Percentiles rank a stretch among this genome's conserved stretches.
Conservation (phyloP, 2,888 invertebrate genomes). For the Gymnosoma rotundatum region DNA sequence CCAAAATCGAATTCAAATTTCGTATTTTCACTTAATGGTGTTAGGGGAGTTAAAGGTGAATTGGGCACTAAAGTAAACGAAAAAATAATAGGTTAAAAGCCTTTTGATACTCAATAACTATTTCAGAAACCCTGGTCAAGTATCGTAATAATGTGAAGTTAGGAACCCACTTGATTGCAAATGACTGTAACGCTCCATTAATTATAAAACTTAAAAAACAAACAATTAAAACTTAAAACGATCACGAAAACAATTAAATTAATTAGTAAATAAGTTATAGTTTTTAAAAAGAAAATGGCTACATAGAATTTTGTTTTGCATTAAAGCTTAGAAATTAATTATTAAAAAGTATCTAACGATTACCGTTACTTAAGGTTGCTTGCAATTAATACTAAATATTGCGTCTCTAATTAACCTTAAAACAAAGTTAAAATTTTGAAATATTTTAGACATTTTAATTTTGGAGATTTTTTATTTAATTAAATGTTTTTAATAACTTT, state of each 20-base stretch:
- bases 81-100: not conserved
- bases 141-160: too few species aligned
- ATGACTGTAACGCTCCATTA: conserved; percentile 64
- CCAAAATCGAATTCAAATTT: conserved; percentile 73
- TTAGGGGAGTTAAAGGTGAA: conserved; percentile 75
- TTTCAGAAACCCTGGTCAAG: too few species aligned
- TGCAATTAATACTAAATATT: not conserved
- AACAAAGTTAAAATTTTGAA: too few species aligned
- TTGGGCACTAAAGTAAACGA: conserved; percentile 71
- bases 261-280: not conserved
- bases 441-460: too few species aligned
- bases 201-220: conserved; percentile 23
- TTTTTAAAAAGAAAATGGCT: conserved; percentile 7
- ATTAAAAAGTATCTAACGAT: conserved; percentile 12
- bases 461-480: too few species aligned
- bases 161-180: conserved; percentile 56
- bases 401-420: conserved; percentile 26
- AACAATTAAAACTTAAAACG: not conserved
- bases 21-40: conserved; percentile 72
- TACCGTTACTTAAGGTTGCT: conserved; percentile 47
- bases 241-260: conserved; percentile 21
- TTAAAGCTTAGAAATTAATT: not conserved
- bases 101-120: not conserved
- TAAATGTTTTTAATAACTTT: too few species aligned
- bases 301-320: not conserved